Evolutionary conservation across 2,888 invertebrate species (phyloP), one percentile per base, ranked within the genome.

Genomic region (Pristionchus mayeri): DNA sequence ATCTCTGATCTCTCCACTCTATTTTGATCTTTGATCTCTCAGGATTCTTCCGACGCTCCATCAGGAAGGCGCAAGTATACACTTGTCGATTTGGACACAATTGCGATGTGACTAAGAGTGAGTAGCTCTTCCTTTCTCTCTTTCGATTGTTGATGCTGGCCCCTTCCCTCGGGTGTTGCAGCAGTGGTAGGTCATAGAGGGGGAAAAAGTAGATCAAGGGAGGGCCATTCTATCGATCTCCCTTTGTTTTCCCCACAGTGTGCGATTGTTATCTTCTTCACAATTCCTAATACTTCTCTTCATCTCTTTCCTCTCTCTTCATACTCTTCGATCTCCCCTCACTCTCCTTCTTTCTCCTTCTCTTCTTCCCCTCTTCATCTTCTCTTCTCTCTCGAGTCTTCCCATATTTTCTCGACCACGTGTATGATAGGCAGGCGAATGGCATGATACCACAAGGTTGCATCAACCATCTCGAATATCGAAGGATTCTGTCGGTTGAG

Each of bases 51-150:
- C 87, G 93, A 7, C 87, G 93, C 11, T 92, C 92, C 34, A 91
- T 93, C 37, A 86, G 93, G 9, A 93, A 93, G 85, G 75, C 88
- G 54, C 91, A 92, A 85, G 88, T 87, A 40, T 93, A 93, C 86
- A 86, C 86, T 11, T 93, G 93, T 86, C 87, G 93, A 57, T 93
- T 93, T 84, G 88, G 89, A 52, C 86, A 88, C 82, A 84, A 79
- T 60, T 93, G 93, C 86, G 88, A 90, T 63, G 92, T 93, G 13
- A 92, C 92, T 30, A 92, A 91, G 86, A 89, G 92, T 91, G 76
- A 79, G 87, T 85, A 27, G n/a, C 48, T 82, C 30, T 63, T n/a
- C n/a, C 63, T 63, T n/a, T 63, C 63, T 63, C 57, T 67, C 67
- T 67, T 9, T 67, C 30, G 18, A 27, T 57, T 21, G 37, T 40